Conservation (phyloP, 2,888 invertebrate genomes). For the Hermodice carunculata region DNA sequence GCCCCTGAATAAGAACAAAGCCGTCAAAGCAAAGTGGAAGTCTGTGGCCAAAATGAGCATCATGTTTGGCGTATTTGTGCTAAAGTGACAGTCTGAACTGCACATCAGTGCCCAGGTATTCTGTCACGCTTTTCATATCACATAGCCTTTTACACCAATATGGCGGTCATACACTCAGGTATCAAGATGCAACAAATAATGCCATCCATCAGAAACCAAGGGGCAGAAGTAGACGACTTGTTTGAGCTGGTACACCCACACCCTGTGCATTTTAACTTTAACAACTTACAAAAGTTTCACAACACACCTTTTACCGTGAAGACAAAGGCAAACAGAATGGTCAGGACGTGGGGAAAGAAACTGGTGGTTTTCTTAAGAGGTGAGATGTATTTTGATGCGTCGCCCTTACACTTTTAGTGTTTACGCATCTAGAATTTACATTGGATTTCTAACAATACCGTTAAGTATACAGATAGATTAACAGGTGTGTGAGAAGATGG, state of each 20-base stretch:
- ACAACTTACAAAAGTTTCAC: slow-evolving; percentile 51
- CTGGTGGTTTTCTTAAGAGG: slow-evolving; percentile 50
- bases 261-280: slow-evolving; percentile 47
- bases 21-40: slow-evolving; percentile 51
- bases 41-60: slow-evolving; percentile 50
- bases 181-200: slow-evolving; percentile 47
- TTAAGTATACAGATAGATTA: too few relatives aligned
- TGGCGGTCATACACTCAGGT: slow-evolving; percentile 53
- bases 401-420: background rate
- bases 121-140: slow-evolving; percentile 55
- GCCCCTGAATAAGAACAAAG: slow-evolving; percentile 47
- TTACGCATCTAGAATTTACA: too few relatives aligned
- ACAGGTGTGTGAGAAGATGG: too few relatives aligned
- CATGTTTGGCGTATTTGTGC: slow-evolving; percentile 49
- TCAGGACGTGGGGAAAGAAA: slow-evolving; percentile 38
- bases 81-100: slow-evolving; percentile 46
- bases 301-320: slow-evolving; percentile 52
- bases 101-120: slow-evolving; percentile 42
- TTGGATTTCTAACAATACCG: too few relatives aligned
- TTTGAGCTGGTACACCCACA: slow-evolving; percentile 52
- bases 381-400: slow-evolving; percentile 15
- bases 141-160: slow-evolving; percentile 46
- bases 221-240: slow-evolving; percentile 29
- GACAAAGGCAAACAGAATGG: slow-evolving; percentile 42
- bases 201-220: slow-evolving; percentile 40